Conservation (phyloP, 2,888 invertebrate genomes). For the Coleophora deauratella region DNA sequence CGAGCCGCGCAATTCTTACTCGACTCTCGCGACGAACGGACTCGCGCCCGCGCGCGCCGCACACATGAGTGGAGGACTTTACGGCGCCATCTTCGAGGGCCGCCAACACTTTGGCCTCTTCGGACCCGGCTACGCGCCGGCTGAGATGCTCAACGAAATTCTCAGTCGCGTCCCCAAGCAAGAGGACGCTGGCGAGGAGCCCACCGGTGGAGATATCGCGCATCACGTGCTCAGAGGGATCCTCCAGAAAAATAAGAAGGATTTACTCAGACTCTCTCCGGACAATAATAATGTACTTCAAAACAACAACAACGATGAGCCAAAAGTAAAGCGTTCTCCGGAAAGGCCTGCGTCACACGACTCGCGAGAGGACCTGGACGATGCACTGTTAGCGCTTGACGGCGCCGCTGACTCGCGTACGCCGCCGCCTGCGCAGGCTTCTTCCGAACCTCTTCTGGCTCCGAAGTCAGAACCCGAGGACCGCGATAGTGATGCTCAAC, state of each 20-base stretch:
- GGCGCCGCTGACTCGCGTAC: conserved; percentile 64
- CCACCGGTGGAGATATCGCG: conserved; percentile 71
- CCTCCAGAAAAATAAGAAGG: conserved; percentile 86
- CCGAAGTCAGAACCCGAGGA: conserved; percentile 80
- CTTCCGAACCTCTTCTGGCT: conserved; percentile 71
- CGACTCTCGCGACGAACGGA: conserved; percentile 72
- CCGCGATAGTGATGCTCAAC: conserved; percentile 75
- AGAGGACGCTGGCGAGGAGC: conserved; percentile 75
- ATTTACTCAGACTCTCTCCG: conserved; percentile 78
- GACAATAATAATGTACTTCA: conserved; percentile 75
- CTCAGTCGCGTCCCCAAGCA: conserved; percentile 87
- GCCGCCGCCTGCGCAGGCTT: conserved; percentile 73
- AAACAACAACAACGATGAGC: conserved; percentile 72
- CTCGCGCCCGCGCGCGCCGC: conserved; percentile 77
- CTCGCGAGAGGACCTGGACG: conserved; percentile 76
- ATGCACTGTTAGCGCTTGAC: conserved; percentile 76
- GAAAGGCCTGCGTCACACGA: conserved; percentile 78
- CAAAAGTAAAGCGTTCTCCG: conserved; percentile 66
- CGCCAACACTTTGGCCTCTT: conserved; percentile 88
- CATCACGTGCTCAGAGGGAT: conserved; percentile 94
- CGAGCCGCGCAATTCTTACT: conserved; percentile 95
- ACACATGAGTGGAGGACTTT: conserved; percentile 89
- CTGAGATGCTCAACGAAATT: conserved; percentile 93
- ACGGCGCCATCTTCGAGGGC: conserved; percentile 90
- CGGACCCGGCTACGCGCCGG: conserved; percentile 89